These are phyloP conservation scores for Gymnocheta viridis DNA, from an alignment of 2,888 invertebrate species.

Conservation along the genomic window DNA sequence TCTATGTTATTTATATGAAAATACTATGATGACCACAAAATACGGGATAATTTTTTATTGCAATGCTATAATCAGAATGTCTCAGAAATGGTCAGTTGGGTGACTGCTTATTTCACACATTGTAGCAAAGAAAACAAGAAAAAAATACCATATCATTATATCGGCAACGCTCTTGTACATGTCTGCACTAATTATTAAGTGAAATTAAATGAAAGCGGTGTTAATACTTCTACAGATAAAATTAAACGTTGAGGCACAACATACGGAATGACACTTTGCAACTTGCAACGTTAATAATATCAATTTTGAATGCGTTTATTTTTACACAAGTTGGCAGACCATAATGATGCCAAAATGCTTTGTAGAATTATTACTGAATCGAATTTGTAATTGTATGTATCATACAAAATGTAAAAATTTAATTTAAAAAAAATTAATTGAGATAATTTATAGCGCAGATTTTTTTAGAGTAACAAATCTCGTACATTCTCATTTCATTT, in stretches of 20 bases:
- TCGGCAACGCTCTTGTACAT: conserved; percentile 41
- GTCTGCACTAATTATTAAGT: conserved; percentile 60
- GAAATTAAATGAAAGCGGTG: conserved; percentile 57
- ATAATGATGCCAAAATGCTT: background rate
- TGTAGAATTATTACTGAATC: background rate
- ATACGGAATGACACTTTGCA: background rate
- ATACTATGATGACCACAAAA: too few species aligned
- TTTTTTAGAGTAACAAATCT: too few species aligned
- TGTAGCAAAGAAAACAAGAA: background rate
- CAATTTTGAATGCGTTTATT: conserved; percentile 20
- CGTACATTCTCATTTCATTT: too few species aligned
- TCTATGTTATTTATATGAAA: too few species aligned
- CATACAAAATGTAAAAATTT: too few species aligned
- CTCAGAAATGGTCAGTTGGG: conserved; percentile 4
- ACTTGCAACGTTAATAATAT: conserved; percentile 22
- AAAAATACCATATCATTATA: conserved; percentile 21
- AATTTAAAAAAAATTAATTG: too few species aligned
- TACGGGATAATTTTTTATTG: too few species aligned
- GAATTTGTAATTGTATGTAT: background rate
- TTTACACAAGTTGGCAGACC: background rate
- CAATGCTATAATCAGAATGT: background rate
- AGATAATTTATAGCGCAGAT: too few species aligned
- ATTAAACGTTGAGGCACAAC: background rate
- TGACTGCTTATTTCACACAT: background rate
- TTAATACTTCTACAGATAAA: conserved; percentile 20